phyloP scores from a whole-genome alignment of 2,888 invertebrate genomes.

The Drosophila neonasuta region DNA sequence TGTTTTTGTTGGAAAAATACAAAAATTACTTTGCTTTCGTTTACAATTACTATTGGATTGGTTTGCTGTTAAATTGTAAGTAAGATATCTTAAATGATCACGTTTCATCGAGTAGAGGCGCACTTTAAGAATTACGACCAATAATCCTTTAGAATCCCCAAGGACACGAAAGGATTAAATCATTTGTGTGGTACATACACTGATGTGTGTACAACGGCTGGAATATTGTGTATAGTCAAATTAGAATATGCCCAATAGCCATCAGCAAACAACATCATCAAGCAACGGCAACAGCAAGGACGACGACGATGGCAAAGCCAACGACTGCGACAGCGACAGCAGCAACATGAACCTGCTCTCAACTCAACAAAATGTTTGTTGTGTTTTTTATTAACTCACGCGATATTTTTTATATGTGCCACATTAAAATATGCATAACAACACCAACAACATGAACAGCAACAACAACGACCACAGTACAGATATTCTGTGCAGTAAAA shows the following conservation, averaged over 20 bases:
- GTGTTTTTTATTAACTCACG: constrained; percentile 42
- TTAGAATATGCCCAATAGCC: constrained; percentile 51
- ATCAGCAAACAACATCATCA: constrained; percentile 9
- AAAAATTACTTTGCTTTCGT: no score
- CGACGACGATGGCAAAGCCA: background rate
- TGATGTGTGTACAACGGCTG: constrained; percentile 12
- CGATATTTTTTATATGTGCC: constrained; percentile 35
- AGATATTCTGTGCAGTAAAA: constrained; percentile 31
- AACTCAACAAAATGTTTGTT: constrained; percentile 32
- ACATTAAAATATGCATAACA: constrained; percentile 40
- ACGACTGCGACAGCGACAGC: background rate
- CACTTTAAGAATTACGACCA: background rate
- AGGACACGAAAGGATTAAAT: background rate
- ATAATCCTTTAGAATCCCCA: background rate
- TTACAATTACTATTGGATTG: background rate
- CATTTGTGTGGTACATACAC: background rate
- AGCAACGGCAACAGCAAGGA: background rate
- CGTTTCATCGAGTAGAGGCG: background rate
- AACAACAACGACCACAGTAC: background rate
- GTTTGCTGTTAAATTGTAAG: background rate
- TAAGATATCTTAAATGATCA: background rate
- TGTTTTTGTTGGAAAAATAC: no score
- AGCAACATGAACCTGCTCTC: constrained; percentile 4
- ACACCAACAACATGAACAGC: constrained; percentile 18
- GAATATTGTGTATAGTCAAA: constrained; percentile 38